phyloP scores from a whole-genome alignment of 2,113 vertebrate genomes.

The Neomonachus schauinslandi region DNA sequence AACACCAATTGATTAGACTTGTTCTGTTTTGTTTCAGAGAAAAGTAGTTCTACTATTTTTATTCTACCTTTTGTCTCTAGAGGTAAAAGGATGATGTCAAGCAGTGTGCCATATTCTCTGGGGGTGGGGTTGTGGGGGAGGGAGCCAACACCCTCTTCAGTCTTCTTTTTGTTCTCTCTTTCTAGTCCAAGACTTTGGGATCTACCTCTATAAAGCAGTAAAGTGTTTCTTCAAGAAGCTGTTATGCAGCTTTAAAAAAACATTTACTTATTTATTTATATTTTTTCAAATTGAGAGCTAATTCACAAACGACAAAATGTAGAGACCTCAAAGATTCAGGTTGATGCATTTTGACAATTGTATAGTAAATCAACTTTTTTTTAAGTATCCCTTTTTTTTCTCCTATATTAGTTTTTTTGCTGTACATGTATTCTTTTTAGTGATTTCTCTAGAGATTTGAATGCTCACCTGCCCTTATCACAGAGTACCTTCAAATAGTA shows the following conservation, averaged over 20 bases:
- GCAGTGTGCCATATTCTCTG: not conserved
- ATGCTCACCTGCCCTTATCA: not conserved
- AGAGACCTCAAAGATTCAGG: not conserved
- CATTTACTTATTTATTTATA: not conserved
- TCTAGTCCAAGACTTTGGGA: slow-evolving; percentile 46
- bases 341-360: not conserved
- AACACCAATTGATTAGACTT: not conserved
- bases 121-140: not conserved
- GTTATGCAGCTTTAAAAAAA: not conserved
- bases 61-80: not conserved
- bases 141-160: not conserved
- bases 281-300: not conserved
- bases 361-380: not conserved
- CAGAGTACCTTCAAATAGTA: not conserved
- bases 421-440: not conserved
- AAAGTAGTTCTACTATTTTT: slow-evolving; percentile 28
- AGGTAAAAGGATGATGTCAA: slow-evolving; percentile 17
- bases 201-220: not conserved
- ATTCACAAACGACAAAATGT: slow-evolving; percentile 14
- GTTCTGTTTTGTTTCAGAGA: slow-evolving; percentile 56
- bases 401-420: not conserved
- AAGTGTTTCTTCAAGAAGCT: not conserved
- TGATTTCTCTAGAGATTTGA: not conserved
- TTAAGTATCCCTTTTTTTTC: not conserved
- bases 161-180: not conserved